Conservation (phyloP, 1,140 invertebrate species). For the Brachionus manjavacas region DNA sequence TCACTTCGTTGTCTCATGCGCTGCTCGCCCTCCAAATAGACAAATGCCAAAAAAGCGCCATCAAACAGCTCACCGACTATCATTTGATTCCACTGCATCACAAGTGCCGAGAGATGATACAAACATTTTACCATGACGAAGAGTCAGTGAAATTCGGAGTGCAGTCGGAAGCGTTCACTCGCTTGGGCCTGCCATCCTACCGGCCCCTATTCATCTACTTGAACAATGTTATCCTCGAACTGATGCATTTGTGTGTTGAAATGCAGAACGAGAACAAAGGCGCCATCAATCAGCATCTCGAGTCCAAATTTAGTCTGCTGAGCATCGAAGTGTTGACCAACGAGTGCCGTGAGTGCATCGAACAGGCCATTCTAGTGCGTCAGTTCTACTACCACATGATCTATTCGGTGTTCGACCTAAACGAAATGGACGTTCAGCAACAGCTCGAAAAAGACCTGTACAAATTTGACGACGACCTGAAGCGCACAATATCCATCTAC, state of each 20-base stretch:
- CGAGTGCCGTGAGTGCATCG: slow-evolving; percentile 27
- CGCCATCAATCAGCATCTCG: not conserved
- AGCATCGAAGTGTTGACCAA: slow-evolving; percentile 23
- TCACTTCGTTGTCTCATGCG: not conserved
- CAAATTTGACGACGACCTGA: slow-evolving; percentile 24
- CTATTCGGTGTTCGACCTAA: not conserved
- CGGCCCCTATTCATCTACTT: slow-evolving; percentile 10
- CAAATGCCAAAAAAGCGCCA: not conserved
- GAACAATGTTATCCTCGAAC: slow-evolving; percentile 30
- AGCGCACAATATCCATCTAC: slow-evolving; percentile 13
- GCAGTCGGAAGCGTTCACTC: not conserved
- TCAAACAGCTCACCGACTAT: not conserved
- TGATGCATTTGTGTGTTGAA: slow-evolving; percentile 39
- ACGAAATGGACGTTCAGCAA: slow-evolving; percentile 1
- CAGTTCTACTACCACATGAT: slow-evolving; percentile 40
- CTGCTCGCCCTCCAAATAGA: not conserved
- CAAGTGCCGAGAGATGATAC: not conserved
- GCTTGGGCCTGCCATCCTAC: not conserved
- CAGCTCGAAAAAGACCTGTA: slow-evolving; percentile 2
- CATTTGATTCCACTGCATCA: slow-evolving; percentile 27
- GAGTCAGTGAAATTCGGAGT: slow-evolving; percentile 25
- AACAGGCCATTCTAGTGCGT: slow-evolving; percentile 28
- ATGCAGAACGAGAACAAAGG: slow-evolving; percentile 37
- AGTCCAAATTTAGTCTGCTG: slow-evolving; percentile 20
- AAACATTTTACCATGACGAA: slow-evolving; percentile 19